Base-by-base conservation (phyloP, 30 jellyfish, hydroid and myxozoan species). In the Calvadosia cruxmelitensis region DNA sequence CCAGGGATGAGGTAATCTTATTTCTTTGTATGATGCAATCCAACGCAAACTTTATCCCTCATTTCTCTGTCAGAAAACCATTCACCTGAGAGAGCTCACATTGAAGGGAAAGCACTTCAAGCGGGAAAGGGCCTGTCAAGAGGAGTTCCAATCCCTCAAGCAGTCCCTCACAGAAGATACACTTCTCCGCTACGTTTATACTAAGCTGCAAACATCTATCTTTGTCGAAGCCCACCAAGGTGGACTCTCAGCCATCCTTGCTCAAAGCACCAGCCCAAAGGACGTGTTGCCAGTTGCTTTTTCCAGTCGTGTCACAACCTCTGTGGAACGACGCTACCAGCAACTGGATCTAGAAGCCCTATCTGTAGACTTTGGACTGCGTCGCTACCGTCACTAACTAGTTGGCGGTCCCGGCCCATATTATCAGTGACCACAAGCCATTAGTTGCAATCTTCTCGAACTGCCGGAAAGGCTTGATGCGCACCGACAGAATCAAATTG, bases 1-100 rank as follows among this genome's bases (percentile, higher is more conserved):
- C 94, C 94, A 32, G 48, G 52, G 91, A 63, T 26, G 94, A 67
- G 66, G 65, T 82, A 27, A 34, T 70, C 1, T 67, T 72, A 20
- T 82, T 82, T 50, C 63, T 75, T 20, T 69, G 79, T 27, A 69
- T 81, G 84, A 32, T 68, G 24, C 76, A 81, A 28, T 81, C 83
- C 30, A 66, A 57, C 61, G 77, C 94, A 3, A 62, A 61, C 1
- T 81, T 81, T 48, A 74, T 81, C 3, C 72, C 84, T 16, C 33
- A 53, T 26, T 27, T 27, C 23, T 35, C 93, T 13, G 29, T 2
- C 10, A 34, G 26, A 33, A 64, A 42, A 42, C 20, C 10, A 42
- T 5, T 42, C 57, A 42, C 10, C 57, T 50, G 31, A 27, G 73
- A 12, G 64, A 30, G 31, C 62, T 71, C 27, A 31, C 81, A 51